These are phyloP conservation scores for Drosophila simulans DNA, from an alignment of 1,140 invertebrate species.

Conservation along the genomic window DNA sequence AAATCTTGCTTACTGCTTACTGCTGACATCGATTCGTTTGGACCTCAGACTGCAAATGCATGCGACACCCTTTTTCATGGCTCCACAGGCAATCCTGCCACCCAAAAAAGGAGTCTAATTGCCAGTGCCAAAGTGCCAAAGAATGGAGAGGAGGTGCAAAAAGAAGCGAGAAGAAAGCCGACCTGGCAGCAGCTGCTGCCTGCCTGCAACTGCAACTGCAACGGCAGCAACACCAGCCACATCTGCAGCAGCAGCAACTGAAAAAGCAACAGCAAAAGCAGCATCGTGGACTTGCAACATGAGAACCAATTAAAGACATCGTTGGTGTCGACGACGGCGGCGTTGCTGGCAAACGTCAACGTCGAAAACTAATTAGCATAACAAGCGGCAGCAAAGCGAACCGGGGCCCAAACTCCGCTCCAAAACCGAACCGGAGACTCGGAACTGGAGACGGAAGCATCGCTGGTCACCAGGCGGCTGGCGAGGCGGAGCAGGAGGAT, in stretches of 20 bases:
- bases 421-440: constrained; percentile 34
- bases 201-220: constrained; percentile 30
- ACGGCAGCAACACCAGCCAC: neutral
- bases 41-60: constrained; percentile 13
- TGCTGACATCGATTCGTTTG: neutral
- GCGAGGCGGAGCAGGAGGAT: neutral
- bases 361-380: constrained; percentile 83
- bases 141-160: constrained; percentile 19
- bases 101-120: constrained; percentile 72
- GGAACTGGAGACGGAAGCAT: constrained; percentile 24
- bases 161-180: constrained; percentile 9
- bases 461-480: constrained; percentile 30
- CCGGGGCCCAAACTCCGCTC: constrained; percentile 32
- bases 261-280: constrained; percentile 6
- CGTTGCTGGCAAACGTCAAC: constrained; percentile 78
- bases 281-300: constrained; percentile 61
- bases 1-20: neutral
- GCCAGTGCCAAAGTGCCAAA: constrained; percentile 75
- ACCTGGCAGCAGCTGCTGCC: constrained; percentile 47
- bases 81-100: no score
- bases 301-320: constrained; percentile 83
- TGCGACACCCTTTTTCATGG: constrained; percentile 23
- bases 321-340: constrained; percentile 54
- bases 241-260: neutral
- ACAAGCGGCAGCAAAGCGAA: constrained; percentile 65